A percentile compares a stretch with the other conserved stretches of the same genome.
phyloP scores from a whole-genome alignment of 1,140 invertebrate genomes.

The Delia radicum region DNA sequence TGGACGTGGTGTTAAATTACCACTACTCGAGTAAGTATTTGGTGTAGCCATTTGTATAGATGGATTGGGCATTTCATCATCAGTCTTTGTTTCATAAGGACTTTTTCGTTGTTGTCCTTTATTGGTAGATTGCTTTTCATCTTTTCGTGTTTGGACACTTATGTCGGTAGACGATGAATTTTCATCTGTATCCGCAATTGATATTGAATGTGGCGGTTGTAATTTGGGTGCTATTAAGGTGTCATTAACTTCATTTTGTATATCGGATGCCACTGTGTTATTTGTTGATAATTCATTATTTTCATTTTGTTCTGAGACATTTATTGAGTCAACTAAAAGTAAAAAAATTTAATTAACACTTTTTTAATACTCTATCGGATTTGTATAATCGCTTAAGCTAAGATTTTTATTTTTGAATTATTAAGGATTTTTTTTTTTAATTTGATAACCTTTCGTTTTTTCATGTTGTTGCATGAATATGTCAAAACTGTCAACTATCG shows the following conservation, averaged over 20 bases:
- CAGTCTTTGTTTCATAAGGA: constrained; percentile 17
- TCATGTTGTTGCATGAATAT: too few relatives aligned
- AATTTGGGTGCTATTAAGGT: neutral
- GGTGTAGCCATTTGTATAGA: neutral
- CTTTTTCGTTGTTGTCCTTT: neutral
- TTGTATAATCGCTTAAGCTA: too few relatives aligned
- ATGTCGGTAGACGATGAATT: constrained; percentile 59
- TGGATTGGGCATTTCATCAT: constrained; percentile 17
- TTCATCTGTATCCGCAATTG: constrained; percentile 60
- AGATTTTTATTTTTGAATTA: too few relatives aligned
- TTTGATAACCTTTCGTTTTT: too few relatives aligned
- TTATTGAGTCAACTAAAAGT: neutral
- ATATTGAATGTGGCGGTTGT: constrained; percentile 25
- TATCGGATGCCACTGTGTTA: neutral
- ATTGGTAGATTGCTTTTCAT: constrained; percentile 54
- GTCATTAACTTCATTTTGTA: neutral
- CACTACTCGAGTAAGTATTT: neutral
- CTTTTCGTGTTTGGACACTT: constrained; percentile 58
- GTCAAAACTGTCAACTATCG: too few relatives aligned
- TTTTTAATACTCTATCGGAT: too few relatives aligned
- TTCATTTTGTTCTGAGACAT: neutral
- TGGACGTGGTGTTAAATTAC: constrained; percentile 33
- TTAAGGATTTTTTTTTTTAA: too few relatives aligned
- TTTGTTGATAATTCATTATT: neutral
- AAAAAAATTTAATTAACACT: too few relatives aligned